These are phyloP conservation scores for Hippocampus guttulatus DNA, from an alignment of 2,113 vertebrate genomes.

Conservation along the genomic window DNA sequence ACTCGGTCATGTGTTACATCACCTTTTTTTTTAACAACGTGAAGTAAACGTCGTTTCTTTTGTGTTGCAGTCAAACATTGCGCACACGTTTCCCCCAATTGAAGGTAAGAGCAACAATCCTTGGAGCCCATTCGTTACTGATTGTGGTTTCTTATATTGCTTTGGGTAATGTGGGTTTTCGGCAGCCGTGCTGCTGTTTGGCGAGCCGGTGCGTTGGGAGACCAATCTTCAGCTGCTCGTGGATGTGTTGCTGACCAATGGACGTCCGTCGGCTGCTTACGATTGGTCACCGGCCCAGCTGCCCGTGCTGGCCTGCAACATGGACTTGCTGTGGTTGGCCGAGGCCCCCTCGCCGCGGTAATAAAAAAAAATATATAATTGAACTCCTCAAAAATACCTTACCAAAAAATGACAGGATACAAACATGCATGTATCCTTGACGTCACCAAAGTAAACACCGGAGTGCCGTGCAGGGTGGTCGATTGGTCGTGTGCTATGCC, in stretches of 20 bases:
- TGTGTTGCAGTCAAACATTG: too few relatives aligned
- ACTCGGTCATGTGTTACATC: too few relatives aligned
- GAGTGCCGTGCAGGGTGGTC: too few relatives aligned
- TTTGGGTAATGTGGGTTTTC: background rate
- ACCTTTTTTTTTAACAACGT: too few relatives aligned
- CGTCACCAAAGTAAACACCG: too few relatives aligned
- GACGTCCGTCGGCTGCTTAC: constrained; percentile 73
- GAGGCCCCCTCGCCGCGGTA: constrained; percentile 86
- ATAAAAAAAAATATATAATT: background rate
- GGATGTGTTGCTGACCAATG: constrained; percentile 83
- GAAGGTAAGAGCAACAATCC: constrained; percentile 69
- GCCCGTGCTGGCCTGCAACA: constrained; percentile 84
- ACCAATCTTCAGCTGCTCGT: constrained; percentile 85
- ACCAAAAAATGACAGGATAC: too few relatives aligned
- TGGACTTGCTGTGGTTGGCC: constrained; percentile 86
- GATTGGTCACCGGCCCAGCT: constrained; percentile 67
- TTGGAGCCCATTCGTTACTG: too few relatives aligned
- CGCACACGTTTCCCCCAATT: constrained; percentile 49
- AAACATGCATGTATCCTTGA: too few relatives aligned
- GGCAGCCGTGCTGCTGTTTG: constrained; percentile 81
- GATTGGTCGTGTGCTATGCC: too few relatives aligned
- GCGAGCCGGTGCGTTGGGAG: constrained; percentile 87
- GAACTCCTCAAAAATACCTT: too few relatives aligned
- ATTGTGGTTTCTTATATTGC: too few relatives aligned
- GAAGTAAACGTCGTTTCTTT: too few relatives aligned